Evolutionary conservation across 2,797 vertebrate species (phyloP), one percentile per base, ranked within the genome.

Genomic region (Cyprinella venusta): DNA sequence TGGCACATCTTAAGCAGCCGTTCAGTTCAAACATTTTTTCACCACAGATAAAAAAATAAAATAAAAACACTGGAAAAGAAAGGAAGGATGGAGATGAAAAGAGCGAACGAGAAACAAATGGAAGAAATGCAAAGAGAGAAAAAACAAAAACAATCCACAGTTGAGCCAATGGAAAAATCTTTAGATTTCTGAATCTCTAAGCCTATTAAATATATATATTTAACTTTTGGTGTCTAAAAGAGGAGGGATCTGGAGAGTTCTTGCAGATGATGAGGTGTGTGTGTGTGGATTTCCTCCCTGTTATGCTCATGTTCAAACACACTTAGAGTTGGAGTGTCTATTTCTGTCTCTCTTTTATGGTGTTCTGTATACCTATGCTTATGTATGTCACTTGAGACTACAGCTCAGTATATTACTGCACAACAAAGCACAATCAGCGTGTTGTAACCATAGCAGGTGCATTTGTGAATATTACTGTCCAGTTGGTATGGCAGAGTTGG

Each of bases 21-120:
- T 89, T 86, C 90, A 92, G 89, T 94, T 94, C 93, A 94, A 95
- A 93, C 93, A 92, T 92, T 94, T 91, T 91, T 88, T 90, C 89
- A 92, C 91, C 89, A 90, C 89, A 85, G 89, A 88, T 81, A 84
- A 85, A 88, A 70, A 78, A 84, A 85, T 59, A 84, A 80, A 50
- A 84, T 69, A 33, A 33, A 70, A 42, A 64, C 18, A 61, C 15
- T 9, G 38, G 56, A 88, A 90, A 86, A 72, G 84, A 84, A n/a
- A 84, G 82, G 24, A 79, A 79, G 76, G 91, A 94, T 92, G 91
- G 91, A 92, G 90, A 92, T 91, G 87, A 92, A 89, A 89, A 83
- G 80, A 90, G 85, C 56, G 87, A 81, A 84, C 86, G 71, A 87
- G 86, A 86, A 86, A 86, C n/a, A 81, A 88, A 86, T 89, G 89